Base-by-base conservation (phyloP, 1,140 invertebrate species). In the Planococcus citri region DNA sequence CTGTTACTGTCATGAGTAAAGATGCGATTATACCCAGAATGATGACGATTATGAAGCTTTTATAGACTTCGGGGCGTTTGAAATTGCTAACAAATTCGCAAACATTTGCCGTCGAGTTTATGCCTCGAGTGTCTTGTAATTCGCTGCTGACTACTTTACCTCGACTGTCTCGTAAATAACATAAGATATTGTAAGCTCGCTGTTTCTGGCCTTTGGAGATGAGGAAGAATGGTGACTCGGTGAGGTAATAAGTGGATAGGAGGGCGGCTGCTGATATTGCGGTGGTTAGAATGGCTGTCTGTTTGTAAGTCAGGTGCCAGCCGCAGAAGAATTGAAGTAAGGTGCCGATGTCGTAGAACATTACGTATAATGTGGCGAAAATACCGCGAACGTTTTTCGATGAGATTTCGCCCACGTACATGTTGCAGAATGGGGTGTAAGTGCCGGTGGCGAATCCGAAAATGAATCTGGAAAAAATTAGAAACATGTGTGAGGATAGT, bases 291-390 rank as follows among this genome's bases (percentile, higher is more conserved):
- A 87, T 83, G 72, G 87, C 85, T n/a, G 91, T 80, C 1, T 79
- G 79, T 33, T 78, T 76, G 78, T 93, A 92, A 0, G 81, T 80
- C 0, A 89, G 81, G 74, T 80, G 87, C 0, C 90, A 85, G 0
- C 92, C 93, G 27, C 91, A 81, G 0, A 80, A 76, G 76, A 92
- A 95, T 0, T 88, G 82, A 27, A 87, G 83, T 0, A 94, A 76
- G 72, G 93, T 85, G 4, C 94, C 94, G n/a, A 89, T 72, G 9
- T 85, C 84, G 38, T 88, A 84, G 75, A 89, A 89, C 6, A 91
- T 78, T 76, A 94, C 90, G 72, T 93, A 84, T 69, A 90, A 86
- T 0, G 91, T 90, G 8, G 90, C 91, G 0, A 74, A 68, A 17
- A 73, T 71, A 2, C 74, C 74, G 20, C 74, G 68, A 2, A 70